Base-by-base conservation (phyloP, 2,888 invertebrate species). In the Lampropteryx suffumata region DNA sequence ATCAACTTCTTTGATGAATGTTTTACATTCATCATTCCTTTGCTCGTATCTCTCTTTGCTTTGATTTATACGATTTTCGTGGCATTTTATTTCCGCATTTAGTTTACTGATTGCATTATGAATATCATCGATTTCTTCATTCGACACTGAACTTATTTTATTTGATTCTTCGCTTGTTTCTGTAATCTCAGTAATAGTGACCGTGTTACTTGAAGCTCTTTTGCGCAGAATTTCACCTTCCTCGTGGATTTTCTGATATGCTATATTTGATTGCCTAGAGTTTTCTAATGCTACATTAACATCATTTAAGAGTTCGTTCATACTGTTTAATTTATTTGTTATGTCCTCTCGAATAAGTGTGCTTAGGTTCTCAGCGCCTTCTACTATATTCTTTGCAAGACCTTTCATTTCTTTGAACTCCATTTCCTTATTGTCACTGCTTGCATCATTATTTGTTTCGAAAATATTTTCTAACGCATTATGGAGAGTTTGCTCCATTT, bases 291-390 rank as follows among this genome's bases (percentile, higher is more conserved):
- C 84, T 46, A 74, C 73, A 58, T 90, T 90, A 0, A 90, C 90
- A 58, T 90, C 90, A 40, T 82, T 83, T 0, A 90, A 62, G 41
- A 90, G 68, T 56, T 88, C 90, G 56, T 89, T 87, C 86, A 91
- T 89, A 50, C 81, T 86, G 24, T 90, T 85, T 0, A 90, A 58
- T 67, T 91, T 91, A 58, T 89, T 90, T 1, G 85, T 86, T 40
- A 90, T 90, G 65, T 91, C 90, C 69, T 84, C 86, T 47, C 76
- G 73, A 36, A 90, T 87, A 1, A 90, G 64, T n/a, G 83, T 83
- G 46, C 84, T 80, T 0, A 89, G 60, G 56, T 86, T 86, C 61
- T 90, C 90, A 35, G 89, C 87, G 2, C 84, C 86, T 65, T 86
- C 82, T 1, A 88, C 87, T 34, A 90, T 82, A 62, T 84, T 88